Conservation (phyloP, 2,888 invertebrate genomes). For the Ichneumoninae sp. region DNA sequence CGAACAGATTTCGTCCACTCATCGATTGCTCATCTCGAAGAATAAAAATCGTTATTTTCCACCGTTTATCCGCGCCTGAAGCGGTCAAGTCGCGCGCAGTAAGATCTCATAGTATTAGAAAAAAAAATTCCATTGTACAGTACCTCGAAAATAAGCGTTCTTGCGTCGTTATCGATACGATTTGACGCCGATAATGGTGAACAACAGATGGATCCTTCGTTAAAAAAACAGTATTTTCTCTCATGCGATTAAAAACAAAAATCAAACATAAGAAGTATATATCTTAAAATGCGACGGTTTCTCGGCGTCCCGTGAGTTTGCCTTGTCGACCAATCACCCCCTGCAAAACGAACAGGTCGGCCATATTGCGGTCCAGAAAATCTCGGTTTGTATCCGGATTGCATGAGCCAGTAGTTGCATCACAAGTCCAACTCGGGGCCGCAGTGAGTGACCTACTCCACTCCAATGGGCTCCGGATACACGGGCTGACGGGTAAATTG, state of each 20-base stretch:
- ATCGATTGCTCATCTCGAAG: neutral
- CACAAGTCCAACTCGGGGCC: neutral
- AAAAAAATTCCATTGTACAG: neutral
- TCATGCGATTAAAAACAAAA: neutral
- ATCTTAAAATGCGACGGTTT: slow-evolving; percentile 33
- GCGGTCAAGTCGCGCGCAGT: slow-evolving; percentile 17
- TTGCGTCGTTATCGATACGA: neutral
- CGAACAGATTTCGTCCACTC: neutral
- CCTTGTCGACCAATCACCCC: slow-evolving; percentile 54
- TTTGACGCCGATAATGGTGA: neutral
- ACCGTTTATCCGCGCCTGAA: slow-evolving; percentile 14
- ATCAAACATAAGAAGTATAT: slow-evolving; percentile 26
- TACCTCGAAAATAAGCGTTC: neutral
- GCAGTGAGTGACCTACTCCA: slow-evolving; percentile 6
- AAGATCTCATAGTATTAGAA: slow-evolving; percentile 6
- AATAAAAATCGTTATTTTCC: slow-evolving; percentile 25
- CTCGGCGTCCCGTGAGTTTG: slow-evolving; percentile 44
- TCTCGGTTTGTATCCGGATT: slow-evolving; percentile 55
- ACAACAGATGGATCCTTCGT: neutral
- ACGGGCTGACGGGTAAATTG: slow-evolving; percentile 28
- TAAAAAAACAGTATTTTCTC: neutral
- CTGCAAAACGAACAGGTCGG: slow-evolving; percentile 58
- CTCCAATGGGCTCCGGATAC: slow-evolving; percentile 26
- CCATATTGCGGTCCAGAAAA: slow-evolving; percentile 64
- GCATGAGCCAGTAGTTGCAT: slow-evolving; percentile 8